Base-by-base conservation (phyloP, 2,113 vertebrate genomes). In the Puntigrus tetrazona region DNA sequence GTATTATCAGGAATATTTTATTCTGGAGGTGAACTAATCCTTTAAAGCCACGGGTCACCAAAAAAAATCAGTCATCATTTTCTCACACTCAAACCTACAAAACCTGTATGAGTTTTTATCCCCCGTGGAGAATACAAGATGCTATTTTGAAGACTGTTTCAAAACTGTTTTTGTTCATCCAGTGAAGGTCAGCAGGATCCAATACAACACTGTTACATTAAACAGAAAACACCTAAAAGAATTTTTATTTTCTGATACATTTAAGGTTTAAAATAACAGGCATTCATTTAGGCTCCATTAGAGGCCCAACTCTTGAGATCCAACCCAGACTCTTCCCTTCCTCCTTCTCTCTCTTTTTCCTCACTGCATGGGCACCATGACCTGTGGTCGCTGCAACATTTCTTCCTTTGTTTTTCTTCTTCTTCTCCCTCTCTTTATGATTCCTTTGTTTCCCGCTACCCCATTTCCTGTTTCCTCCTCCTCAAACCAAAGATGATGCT, bases 311-410 rank as follows among this genome's bases (percentile, higher is more conserved):
- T 36, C 88, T 91, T 91, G 89, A 90, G 91, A 91, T 92, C 90
- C 91, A 91, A 91, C 88, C 85, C 93, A 94, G 92, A 88, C 84
- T 89, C 61, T 89, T 91, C 89, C 92, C 84, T 92, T 89, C 91
- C 92, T 91, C 88, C 84, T 86, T 88, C 84, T 89, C 93, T 80
- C 91, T 93, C 91, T 88, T 84, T 93, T 91, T 59, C 85, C 84
- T 91, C 94, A 92, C 92, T 93, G 94, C 95, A 95, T 94, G 94
- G 86, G 92, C 93, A 94, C 93, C 94, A 65, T 94, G 94, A 94
- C 91, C 87, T 93, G 93, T 93, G 93, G 72, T 88, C 84, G 93
- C 93, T 93, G 91, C 94, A 78, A 93, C 88, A 92, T 78, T 70
- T 63, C 45, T 27, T 34, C 92, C 93, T 88, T 92, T 90, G 89